A percentile compares a stretch with the other conserved stretches of the same genome.
These are phyloP conservation scores for Malurus alboscapulatus DNA, from an alignment of 2,113 vertebrate genomes.

Conservation along the genomic window DNA sequence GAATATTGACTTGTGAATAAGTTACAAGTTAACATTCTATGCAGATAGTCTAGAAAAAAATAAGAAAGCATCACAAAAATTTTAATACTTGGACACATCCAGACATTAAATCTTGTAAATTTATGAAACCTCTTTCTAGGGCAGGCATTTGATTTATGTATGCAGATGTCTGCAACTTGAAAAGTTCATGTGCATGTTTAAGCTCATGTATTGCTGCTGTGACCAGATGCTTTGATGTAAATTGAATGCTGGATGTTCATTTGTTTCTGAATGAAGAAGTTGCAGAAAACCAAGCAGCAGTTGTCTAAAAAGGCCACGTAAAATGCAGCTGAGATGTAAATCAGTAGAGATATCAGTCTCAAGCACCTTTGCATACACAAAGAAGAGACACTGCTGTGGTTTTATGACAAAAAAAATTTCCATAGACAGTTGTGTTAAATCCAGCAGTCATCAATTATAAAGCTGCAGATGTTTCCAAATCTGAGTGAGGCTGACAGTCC, in stretches of 20 bases:
- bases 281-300: not conserved
- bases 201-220: not conserved
- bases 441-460: not conserved
- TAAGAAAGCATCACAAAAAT: not conserved
- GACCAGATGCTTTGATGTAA: not conserved
- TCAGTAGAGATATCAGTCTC: not conserved
- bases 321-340: not conserved
- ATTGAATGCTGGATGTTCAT: not conserved
- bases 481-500: not conserved
- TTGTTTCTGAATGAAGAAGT: not conserved
- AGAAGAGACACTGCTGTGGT: not conserved
- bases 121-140: not conserved
- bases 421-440: not conserved
- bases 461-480: conserved; percentile 29
- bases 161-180: not conserved
- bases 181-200: not conserved
- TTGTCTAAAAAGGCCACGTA: not conserved
- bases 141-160: not conserved
- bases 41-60: not conserved
- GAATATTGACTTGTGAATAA: not conserved
- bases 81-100: not conserved
- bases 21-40: not conserved
- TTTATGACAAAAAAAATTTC: not conserved
- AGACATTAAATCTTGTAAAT: not conserved
- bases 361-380: not conserved